phyloP scores from a whole-genome alignment of 2,113 vertebrate genomes.

The Phaetusa simplex region DNA sequence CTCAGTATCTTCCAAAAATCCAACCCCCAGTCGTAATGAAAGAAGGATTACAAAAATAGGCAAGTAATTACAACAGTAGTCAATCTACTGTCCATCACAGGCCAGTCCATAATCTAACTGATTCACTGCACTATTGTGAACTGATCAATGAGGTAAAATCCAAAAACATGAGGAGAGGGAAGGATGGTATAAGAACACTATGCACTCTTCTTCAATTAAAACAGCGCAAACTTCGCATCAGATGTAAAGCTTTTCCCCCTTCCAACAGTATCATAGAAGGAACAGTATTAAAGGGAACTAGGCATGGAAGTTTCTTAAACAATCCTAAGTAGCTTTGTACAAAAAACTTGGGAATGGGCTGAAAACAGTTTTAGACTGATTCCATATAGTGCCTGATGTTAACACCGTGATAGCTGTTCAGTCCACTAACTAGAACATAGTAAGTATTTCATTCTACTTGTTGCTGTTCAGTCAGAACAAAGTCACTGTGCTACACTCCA shows the following conservation, averaged over 20 bases:
- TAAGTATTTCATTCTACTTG: neutral
- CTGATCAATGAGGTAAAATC: neutral
- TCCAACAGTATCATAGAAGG: neutral
- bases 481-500: neutral
- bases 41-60: neutral
- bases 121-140: neutral
- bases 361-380: neutral
- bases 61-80: neutral
- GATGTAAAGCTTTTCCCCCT: neutral
- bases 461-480: neutral
- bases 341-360: neutral
- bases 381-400: neutral
- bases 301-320: neutral
- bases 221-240: neutral
- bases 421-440: neutral
- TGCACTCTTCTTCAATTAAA: neutral
- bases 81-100: neutral
- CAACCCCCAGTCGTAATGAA: neutral
- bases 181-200: neutral
- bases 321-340: neutral
- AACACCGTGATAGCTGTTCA: neutral
- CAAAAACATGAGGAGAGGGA: neutral
- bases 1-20: neutral
- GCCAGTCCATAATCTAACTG: neutral
- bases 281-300: neutral